Conservation (phyloP, 2,113 vertebrate species). For the Anas platyrhynchos region DNA sequence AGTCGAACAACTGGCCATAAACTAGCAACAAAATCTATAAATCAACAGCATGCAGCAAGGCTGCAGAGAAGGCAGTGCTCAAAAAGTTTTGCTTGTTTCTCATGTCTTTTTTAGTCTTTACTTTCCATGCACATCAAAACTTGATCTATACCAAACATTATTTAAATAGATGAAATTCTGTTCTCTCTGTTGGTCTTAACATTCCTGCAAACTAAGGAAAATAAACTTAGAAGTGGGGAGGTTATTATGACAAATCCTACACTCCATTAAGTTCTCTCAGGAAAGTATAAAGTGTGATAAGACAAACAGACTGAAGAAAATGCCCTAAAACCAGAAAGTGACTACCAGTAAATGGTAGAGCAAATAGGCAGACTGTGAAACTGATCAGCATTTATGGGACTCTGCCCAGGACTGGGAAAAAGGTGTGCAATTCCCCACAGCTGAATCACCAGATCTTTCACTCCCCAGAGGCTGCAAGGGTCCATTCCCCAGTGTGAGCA, state of each 20-base stretch:
- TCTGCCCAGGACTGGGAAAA: accelerated
- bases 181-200: not conserved
- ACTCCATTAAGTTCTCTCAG: conserved; percentile 45
- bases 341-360: not conserved
- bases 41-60: not conserved
- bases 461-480: accelerated
- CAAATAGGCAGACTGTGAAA: not conserved
- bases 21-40: not conserved
- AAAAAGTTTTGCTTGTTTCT: not conserved
- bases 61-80: not conserved
- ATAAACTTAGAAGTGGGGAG: not conserved
- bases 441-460: not conserved
- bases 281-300: not conserved
- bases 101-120: not conserved
- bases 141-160: not conserved
- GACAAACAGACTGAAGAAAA: not conserved
- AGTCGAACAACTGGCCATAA: not conserved
- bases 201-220: conserved; percentile 50
- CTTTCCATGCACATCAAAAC: not conserved
- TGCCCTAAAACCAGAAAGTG: not conserved
- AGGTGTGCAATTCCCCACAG: accelerated
- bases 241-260: conserved; percentile 33
- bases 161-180: not conserved
- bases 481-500: not conserved
- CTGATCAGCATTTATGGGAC: accelerated